phyloP scores from a whole-genome alignment of 2,113 vertebrate genomes.

The Perccottus glenii region DNA sequence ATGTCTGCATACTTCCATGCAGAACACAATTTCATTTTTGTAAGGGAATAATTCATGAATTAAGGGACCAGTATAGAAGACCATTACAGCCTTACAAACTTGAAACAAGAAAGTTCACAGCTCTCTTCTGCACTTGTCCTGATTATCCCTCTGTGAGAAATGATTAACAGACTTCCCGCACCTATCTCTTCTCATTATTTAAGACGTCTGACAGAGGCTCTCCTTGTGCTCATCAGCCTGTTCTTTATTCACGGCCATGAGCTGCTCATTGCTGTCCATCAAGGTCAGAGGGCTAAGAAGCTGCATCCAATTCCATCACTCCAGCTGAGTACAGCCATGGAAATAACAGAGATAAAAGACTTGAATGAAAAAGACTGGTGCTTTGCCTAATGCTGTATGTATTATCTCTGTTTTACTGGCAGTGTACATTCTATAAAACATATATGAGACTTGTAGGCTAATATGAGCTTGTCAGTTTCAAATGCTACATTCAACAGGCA shows the following conservation, averaged over 20 bases:
- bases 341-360: slow-evolving; percentile 49
- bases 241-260: slow-evolving; percentile 56
- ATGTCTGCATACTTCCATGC: slow-evolving; percentile 27
- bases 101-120: slow-evolving; percentile 30
- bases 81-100: slow-evolving; percentile 33
- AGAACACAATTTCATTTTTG: slow-evolving; percentile 18
- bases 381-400: slow-evolving; percentile 21
- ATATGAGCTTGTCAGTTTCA: slow-evolving; percentile 4
- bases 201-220: slow-evolving; percentile 46
- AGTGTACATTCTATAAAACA: not conserved
- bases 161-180: slow-evolving; percentile 46
- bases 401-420: slow-evolving; percentile 11
- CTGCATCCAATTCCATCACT: slow-evolving; percentile 44
- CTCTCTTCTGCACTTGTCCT: slow-evolving; percentile 31
- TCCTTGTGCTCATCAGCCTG: slow-evolving; percentile 42
- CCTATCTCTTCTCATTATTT: slow-evolving; percentile 56
- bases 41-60: slow-evolving; percentile 19
- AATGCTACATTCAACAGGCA: slow-evolving; percentile 3
- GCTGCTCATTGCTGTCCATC: slow-evolving; percentile 41
- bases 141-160: slow-evolving; percentile 36
- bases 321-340: slow-evolving; percentile 20
- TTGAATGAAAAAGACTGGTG: slow-evolving; percentile 13
- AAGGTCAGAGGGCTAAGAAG: slow-evolving; percentile 42
- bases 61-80: not conserved
- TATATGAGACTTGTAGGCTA: too few relatives aligned